Base-by-base conservation (phyloP, 2,888 invertebrate species). In the Chironomus tentans region DNA sequence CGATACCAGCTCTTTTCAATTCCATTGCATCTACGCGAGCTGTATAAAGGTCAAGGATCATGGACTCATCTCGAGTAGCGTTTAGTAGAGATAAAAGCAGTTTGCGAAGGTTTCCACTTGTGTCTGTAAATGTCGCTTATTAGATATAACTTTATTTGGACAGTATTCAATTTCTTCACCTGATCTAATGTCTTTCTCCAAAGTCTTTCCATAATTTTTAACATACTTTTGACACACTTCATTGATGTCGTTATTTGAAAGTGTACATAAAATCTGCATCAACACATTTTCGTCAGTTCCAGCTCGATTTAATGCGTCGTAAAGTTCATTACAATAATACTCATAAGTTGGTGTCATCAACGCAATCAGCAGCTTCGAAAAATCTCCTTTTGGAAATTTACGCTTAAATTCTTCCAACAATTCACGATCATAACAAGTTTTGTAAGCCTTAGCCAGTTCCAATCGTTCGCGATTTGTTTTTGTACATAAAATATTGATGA, bases 191-290 rank as follows among this genome's bases (percentile, higher is more conserved):
- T 95, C 95, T 73, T 91, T 88, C 81, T 97, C 96, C 79, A 97
- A 85, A 50, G 91, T 87, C 74, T 87, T 89, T 75, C 90, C 90
- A 81, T 90, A 95, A 82, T 93, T 95, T 79, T 89, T 87, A 80
- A 91, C 88, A 81, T 94, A 94, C 48, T 92, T 90, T 79, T 89
- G 88, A 77, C 91, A 89, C 80, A 95, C 93, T 71, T 90, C 90
- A 78, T 89, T 87, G 78, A 95, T 92, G 82, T 95, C 94, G 76
- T 89, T 87, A 84, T 97, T 97, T 78, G 91, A 91, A 81, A 95
- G 87, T 6, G 95, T 92, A 81, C 94, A 93, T 82, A 97, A 87
- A 74, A 96, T 91, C 84, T 97, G 96, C 77, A 97, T 92, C 74
- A 97, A 88, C 12, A 91, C 91, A 79, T 92, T 92, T 82, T 93